Conservation (phyloP, 23 tunicate species). For the Clavelina lepadiformis region DNA sequence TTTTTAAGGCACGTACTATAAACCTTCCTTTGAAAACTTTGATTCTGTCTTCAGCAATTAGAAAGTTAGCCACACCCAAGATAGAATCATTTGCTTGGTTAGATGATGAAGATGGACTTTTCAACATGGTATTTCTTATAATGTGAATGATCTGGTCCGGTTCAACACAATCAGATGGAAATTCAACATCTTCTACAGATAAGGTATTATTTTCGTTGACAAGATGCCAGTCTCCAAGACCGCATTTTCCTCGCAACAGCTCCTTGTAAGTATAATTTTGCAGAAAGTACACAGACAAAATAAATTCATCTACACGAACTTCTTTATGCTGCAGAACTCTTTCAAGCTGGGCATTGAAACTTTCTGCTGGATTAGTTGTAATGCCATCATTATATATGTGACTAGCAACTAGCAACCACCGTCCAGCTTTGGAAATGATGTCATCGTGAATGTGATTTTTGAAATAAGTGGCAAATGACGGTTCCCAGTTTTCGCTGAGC, state of each 20-base stretch:
- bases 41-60: no score
- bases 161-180: background rate
- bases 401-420: background rate
- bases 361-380: constrained; percentile 2
- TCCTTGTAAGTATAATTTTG: background rate
- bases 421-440: background rate
- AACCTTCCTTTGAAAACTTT: background rate
- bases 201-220: background rate
- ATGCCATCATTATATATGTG: background rate
- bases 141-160: background rate
- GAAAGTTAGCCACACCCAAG: no score
- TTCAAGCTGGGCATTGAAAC: constrained; percentile 1
- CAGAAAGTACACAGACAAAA: background rate
- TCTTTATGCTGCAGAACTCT: background rate
- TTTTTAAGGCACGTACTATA: background rate
- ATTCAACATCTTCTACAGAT: background rate
- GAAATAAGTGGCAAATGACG: background rate
- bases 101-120: background rate
- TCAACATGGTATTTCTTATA: background rate
- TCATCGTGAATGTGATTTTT: background rate
- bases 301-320: background rate
- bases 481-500: background rate
- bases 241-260: constrained; percentile 5
- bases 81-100: no score
- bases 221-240: background rate